These are phyloP conservation scores for Pogonognathellus flavescens DNA, from an alignment of 1,140 invertebrate species.

Conservation along the genomic window DNA sequence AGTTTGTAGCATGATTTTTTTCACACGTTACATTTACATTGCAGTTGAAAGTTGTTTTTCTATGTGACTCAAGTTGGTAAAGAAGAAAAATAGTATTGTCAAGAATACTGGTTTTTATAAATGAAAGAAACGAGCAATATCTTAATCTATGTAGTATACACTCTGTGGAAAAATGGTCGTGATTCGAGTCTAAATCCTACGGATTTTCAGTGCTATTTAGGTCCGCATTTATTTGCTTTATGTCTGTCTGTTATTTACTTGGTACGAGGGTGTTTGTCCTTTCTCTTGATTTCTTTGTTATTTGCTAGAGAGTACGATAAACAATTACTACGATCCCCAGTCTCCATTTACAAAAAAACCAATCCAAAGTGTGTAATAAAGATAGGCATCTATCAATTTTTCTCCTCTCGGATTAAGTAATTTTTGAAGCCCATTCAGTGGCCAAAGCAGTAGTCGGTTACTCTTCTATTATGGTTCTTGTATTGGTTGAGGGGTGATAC, in stretches of 20 bases:
- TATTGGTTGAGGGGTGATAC: background rate
- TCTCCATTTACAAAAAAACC: constrained; percentile 33
- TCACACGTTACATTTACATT: too few relatives aligned
- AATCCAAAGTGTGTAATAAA: constrained; percentile 59
- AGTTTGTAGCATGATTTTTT: too few relatives aligned
- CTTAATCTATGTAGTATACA: background rate
- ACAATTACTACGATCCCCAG: constrained; percentile 59
- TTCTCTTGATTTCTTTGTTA: constrained; percentile 55
- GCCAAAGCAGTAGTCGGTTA: constrained; percentile 33
- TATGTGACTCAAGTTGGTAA: background rate
- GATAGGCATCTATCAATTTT: constrained; percentile 65
- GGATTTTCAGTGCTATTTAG: constrained; percentile 64
- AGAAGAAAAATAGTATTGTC: background rate
- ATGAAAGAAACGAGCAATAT: background rate
- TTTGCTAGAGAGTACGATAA: constrained; percentile 51
- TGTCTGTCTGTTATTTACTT: constrained; percentile 56
- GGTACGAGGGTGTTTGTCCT: constrained; percentile 37
- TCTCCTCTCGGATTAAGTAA: constrained; percentile 62
- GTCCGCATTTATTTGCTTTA: constrained; percentile 63
- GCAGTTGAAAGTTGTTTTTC: too few relatives aligned
- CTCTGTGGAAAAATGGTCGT: constrained; percentile 55
- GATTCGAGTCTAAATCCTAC: constrained; percentile 60
- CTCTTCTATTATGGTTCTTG: background rate
- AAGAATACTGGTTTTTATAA: background rate
- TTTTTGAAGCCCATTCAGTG: constrained; percentile 55